Evolutionary conservation across 2,888 invertebrate species (phyloP).

Genomic region (Drosophila ezoana): DNA sequence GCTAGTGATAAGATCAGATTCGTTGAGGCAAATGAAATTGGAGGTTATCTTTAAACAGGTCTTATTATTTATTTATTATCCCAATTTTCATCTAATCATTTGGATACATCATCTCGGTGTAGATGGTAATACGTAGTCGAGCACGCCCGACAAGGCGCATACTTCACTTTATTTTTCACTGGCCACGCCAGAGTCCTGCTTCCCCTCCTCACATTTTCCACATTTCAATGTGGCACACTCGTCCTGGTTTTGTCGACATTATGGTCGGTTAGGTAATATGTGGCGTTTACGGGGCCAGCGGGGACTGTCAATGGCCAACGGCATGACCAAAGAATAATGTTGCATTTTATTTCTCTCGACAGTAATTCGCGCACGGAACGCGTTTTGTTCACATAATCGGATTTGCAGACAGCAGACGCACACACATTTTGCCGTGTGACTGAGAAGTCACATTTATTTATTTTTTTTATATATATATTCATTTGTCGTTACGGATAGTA

Average conservation of each 20-base stretch:
- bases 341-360: constrained; percentile 77
- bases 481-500: constrained; percentile 26
- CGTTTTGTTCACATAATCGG: constrained; percentile 76
- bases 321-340: constrained; percentile 71
- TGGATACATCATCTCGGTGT: background rate
- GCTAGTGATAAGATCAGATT: too few species aligned
- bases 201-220: constrained; percentile 8
- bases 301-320: constrained; percentile 59
- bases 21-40: too few species aligned
- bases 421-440: constrained; percentile 39
- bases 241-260: constrained; percentile 39
- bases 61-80: background rate
- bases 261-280: constrained; percentile 63
- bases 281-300: constrained; percentile 46
- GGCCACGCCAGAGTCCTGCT: background rate
- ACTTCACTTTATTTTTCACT: constrained; percentile 9
- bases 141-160: background rate
- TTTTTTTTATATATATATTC: constrained; percentile 21
- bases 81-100: background rate
- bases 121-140: background rate
- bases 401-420: constrained; percentile 49
- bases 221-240: constrained; percentile 20
- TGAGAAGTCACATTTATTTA: constrained; percentile 43
- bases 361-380: constrained; percentile 74
- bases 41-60: too few species aligned